Evolutionary conservation across 2,888 invertebrate genomes (phyloP).

Genomic region (Hyposoter didymator): DNA sequence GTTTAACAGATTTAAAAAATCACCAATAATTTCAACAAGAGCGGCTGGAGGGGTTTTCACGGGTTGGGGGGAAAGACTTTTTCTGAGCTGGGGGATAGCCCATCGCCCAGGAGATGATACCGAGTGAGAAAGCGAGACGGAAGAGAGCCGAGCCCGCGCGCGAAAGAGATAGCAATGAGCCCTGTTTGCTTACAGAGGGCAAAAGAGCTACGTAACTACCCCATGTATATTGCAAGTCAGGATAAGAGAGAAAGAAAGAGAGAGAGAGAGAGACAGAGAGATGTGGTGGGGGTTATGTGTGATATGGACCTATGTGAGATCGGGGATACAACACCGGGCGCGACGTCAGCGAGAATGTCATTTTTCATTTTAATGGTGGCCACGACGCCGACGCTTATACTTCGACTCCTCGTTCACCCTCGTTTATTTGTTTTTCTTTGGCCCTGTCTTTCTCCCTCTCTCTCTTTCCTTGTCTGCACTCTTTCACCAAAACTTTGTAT

Average conservation of each 20-base stretch:
- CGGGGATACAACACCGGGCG: constrained; percentile 55
- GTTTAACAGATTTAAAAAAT: constrained; percentile 76
- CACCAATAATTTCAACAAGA: constrained; percentile 72
- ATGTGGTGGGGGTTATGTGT: constrained; percentile 12
- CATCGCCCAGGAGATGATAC: constrained; percentile 26
- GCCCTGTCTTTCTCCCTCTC: constrained; percentile 43
- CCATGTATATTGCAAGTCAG: constrained; percentile 62
- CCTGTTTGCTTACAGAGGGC: constrained; percentile 75
- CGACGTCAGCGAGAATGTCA: constrained; percentile 82
- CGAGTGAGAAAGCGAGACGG: not conserved
- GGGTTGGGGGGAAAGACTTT: constrained; percentile 22
- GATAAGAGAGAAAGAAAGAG: constrained; percentile 38
- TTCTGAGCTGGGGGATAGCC: constrained; percentile 37
- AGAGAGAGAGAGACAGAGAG: constrained; percentile 39
- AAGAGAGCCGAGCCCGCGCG: constrained; percentile 3
- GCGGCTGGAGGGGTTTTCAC: constrained; percentile 36
- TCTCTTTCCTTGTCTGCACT: constrained; percentile 52
- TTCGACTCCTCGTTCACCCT: constrained; percentile 67
- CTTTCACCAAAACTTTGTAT: constrained; percentile 55
- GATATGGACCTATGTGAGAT: constrained; percentile 45
- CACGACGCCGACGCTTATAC: constrained; percentile 73
- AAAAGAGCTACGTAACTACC: constrained; percentile 76
- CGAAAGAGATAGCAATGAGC: constrained; percentile 60
- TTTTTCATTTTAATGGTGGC: constrained; percentile 84
- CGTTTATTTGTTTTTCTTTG: constrained; percentile 78